A percentile compares a stretch with the other conserved stretches of the same genome.
Evolutionary conservation across 2,888 invertebrate genomes (phyloP).

Genomic region (Acleris literana): DNA sequence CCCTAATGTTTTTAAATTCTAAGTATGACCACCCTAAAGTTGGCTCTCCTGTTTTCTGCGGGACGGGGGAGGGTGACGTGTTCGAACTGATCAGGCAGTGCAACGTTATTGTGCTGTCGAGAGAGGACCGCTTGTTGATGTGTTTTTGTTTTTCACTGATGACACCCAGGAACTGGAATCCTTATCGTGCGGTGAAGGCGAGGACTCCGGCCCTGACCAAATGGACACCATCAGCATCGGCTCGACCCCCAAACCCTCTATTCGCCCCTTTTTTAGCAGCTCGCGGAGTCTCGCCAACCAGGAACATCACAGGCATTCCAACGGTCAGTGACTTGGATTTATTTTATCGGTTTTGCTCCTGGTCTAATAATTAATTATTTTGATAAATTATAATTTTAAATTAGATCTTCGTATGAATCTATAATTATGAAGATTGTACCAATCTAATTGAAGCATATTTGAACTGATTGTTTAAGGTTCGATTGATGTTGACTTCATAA

Average conservation of each 20-base stretch:
- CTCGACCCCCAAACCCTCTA: constrained; percentile 97
- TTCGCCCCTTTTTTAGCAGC: constrained; percentile 97
- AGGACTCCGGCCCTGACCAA: constrained; percentile 95
- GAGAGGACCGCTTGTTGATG: no score
- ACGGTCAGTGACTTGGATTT: constrained; percentile 56
- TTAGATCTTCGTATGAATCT: background rate
- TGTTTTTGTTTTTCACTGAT: no score
- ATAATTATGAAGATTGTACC: no score
- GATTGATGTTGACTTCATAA: no score
- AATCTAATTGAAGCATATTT: no score
- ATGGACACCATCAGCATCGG: constrained; percentile 98
- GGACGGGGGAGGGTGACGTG: no score
- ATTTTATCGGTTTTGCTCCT: constrained; percentile 39
- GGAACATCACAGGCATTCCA: constrained; percentile 77
- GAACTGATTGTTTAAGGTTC: no score
- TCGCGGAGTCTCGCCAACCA: constrained; percentile 89
- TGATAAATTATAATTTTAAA: background rate
- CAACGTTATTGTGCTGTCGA: no score
- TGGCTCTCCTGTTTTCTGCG: no score
- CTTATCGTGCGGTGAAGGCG: constrained; percentile 91
- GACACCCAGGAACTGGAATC: constrained; percentile 94
- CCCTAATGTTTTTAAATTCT: no score
- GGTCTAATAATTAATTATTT: constrained; percentile 42
- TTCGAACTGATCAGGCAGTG: no score
- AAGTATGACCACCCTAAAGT: no score